Evolutionary conservation across 2,888 invertebrate species (phyloP), one percentile per base, ranked within the genome.

Genomic region (Oscheius sp.): DNA sequence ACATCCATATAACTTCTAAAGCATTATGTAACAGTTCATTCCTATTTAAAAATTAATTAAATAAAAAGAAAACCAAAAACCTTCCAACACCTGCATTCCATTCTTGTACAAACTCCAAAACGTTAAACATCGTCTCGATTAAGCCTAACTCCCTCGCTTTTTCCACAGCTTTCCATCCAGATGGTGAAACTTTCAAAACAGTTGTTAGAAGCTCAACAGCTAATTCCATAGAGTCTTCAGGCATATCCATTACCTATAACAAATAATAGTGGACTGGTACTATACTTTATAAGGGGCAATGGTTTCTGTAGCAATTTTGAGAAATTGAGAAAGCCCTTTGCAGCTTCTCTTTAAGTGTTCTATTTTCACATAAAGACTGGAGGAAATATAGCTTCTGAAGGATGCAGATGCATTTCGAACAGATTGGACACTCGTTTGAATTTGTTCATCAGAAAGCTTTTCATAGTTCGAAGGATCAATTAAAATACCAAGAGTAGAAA

Each of bases 391-490:
- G 81, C 71, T 90, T 83, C 94, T 92, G 1, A 95, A 89, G 0
- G 95, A 93, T 6, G 92, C 92, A 83, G 93, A 93, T 0, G 94
- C 94, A 86, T 95, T 94, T 0, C 94, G 89, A 0, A 94, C 93
- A 63, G 94, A 92, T 88, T 95, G 95, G 0, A 94, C 88, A 24
- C 93, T 93, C 2, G 94, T 93, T 86, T 93, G 93, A 70, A 94
- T 92, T 86, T 93, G 92, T 86, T 95, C 95, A 81, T 95, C 94
- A 32, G 91, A 91, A 41, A 91, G 85, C 8, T 67, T 67, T 28
- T 50, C 89, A 86, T 17, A 87, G 30, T 88, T 88, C 36, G 88
- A 88, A 1, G 71, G 71, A 61, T 92, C 91, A n/a, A 92, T 91
- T 61, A 92, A 87, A 73, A 96, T 92, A 14, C 93, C 92, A 63